Evolutionary conservation across 1,140 invertebrate species (phyloP).

Genomic region (Pantala flavescens): DNA sequence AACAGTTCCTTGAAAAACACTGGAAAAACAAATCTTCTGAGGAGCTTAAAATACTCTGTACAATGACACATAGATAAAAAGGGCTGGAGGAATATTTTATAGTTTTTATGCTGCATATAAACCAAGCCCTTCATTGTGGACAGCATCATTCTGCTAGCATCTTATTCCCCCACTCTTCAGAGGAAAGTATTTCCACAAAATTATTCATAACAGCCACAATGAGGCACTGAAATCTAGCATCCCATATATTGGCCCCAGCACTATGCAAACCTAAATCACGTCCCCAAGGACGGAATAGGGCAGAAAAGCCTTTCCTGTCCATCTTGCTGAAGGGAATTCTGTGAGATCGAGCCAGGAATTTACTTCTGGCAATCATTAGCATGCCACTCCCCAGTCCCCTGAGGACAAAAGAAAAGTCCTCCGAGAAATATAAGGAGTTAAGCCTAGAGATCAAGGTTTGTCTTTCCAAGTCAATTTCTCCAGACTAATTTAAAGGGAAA

Average conservation of each 20-base stretch:
- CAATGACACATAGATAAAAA: not conserved
- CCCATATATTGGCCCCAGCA: not conserved
- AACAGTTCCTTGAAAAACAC: not conserved
- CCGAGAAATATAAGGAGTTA: not conserved
- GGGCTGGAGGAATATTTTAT: not conserved
- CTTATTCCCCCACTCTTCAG: no score
- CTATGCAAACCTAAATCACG: not conserved
- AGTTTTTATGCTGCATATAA: not conserved
- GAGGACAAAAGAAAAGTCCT: no score
- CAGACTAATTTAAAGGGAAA: not conserved
- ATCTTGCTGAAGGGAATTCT: not conserved
- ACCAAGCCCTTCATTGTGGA: not conserved
- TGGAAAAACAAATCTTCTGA: not conserved
- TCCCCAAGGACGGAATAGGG: not conserved
- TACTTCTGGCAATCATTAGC: not conserved
- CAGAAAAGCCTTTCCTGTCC: not conserved
- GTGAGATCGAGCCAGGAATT: not conserved
- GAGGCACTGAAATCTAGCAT: not conserved
- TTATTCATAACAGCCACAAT: not conserved
- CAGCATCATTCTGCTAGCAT: not conserved
- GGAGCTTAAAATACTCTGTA: not conserved
- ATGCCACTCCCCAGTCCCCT: not conserved
- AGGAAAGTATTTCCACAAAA: no score
- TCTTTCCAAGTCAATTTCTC: not conserved
- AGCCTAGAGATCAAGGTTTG: not conserved